phyloP scores from a whole-genome alignment of 2,797 vertebrate genomes.

The Hippoglossus hippoglossus region DNA sequence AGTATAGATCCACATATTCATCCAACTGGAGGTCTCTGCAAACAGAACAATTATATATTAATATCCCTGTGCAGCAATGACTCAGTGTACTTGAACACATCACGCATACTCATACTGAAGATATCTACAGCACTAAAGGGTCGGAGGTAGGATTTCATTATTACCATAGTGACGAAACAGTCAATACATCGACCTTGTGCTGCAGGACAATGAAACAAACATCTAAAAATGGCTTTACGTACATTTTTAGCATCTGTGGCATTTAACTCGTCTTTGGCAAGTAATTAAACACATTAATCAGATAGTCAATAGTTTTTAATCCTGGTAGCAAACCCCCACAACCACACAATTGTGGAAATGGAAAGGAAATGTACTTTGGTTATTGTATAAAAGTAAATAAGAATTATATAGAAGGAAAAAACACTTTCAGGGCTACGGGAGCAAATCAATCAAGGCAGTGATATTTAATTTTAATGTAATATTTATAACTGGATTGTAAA shows the following conservation, averaged over 20 bases:
- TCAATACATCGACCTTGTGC: not conserved
- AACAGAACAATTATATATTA: slow-evolving; percentile 33
- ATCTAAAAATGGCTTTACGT: slow-evolving; percentile 30
- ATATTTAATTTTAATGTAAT: too few species aligned
- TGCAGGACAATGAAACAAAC: slow-evolving; percentile 13
- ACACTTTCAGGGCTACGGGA: too few species aligned
- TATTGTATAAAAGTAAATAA: too few species aligned
- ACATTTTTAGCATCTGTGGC: slow-evolving; percentile 27
- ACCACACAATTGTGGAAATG: not conserved
- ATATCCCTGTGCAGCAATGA: not conserved
- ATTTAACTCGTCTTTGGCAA: slow-evolving; percentile 34
- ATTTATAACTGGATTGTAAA: not conserved
- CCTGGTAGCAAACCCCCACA: not conserved
- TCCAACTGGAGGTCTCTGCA: slow-evolving; percentile 93
- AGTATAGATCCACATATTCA: slow-evolving; percentile 94
- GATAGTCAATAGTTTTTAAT: slow-evolving; percentile 73
- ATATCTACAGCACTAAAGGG: not conserved
- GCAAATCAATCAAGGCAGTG: too few species aligned
- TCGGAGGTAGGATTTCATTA: not conserved
- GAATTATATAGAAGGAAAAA: too few species aligned
- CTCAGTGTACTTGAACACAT: not conserved
- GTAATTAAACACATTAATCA: slow-evolving; percentile 55
- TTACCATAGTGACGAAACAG: not conserved
- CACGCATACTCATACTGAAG: not conserved
- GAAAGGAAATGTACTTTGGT: too few species aligned